phyloP scores from a whole-genome alignment of 92 coral and sea anemone genomes.

The Phenganax stokvisi region DNA sequence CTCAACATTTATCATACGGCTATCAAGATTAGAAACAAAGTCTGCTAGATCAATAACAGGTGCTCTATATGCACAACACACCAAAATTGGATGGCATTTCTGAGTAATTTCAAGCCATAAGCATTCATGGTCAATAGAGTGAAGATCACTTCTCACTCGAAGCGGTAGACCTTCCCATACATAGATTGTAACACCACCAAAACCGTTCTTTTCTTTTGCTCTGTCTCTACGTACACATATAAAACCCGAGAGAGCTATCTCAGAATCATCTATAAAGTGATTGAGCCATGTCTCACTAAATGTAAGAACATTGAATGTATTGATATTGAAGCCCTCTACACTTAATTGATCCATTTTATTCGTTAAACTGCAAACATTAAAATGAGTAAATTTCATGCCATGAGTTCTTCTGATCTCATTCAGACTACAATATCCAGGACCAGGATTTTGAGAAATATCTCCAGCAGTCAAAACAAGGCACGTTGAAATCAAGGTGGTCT shows the following conservation, averaged over 20 bases:
- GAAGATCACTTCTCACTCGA: slow-evolving; percentile 45
- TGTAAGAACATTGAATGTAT: slow-evolving; percentile 27
- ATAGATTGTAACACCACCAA: slow-evolving; percentile 18
- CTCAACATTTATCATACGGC: slow-evolving; percentile 23
- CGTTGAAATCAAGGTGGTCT: slow-evolving; percentile 16
- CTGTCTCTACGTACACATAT: slow-evolving; percentile 32
- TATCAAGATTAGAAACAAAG: slow-evolving; percentile 40
- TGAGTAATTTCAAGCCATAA: slow-evolving; percentile 37
- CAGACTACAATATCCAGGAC: slow-evolving; percentile 20
- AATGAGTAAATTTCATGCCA: background rate
- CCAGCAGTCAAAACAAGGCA: slow-evolving; percentile 30
- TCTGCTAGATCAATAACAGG: slow-evolving; percentile 26
- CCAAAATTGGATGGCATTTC: slow-evolving; percentile 20
- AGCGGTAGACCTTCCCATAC: slow-evolving; percentile 27
- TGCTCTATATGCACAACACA: slow-evolving; percentile 38
- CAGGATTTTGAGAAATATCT: slow-evolving; percentile 30
- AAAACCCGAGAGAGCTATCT: slow-evolving; percentile 12
- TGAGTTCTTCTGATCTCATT: background rate
- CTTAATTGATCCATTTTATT: background rate
- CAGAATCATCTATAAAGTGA: slow-evolving; percentile 11
- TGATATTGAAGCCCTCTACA: background rate
- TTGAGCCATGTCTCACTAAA: slow-evolving; percentile 34
- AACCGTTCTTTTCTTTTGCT: slow-evolving; percentile 2
- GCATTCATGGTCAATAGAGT: slow-evolving; percentile 41
- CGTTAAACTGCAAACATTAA: background rate